Percentiles rank a stretch among this genome's conserved stretches.
Evolutionary conservation across 2,113 vertebrate genomes (phyloP).

Genomic region (Nothocercus nigrocapillus): DNA sequence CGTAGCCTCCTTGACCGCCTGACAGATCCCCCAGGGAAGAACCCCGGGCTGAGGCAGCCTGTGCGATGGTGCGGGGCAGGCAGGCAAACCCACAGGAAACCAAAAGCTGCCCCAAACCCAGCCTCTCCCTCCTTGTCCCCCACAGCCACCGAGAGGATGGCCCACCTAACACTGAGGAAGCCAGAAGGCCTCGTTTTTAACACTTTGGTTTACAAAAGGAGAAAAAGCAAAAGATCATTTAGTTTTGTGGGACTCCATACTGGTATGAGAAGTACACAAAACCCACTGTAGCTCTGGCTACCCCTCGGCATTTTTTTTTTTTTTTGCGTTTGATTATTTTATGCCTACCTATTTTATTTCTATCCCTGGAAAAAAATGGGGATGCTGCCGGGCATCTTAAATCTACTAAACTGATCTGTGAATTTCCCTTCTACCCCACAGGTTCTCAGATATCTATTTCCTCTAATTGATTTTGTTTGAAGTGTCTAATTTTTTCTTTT

Average conservation of each 20-base stretch:
- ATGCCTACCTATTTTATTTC: not conserved
- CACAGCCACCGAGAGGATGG: not conserved
- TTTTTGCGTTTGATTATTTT: not conserved
- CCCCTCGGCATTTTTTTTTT: not conserved
- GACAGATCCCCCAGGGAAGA: fast-evolving
- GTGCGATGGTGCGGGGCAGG: not conserved
- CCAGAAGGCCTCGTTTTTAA: not conserved
- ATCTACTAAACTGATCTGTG: not conserved
- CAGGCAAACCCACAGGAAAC: fast-evolving
- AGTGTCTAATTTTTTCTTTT: not conserved
- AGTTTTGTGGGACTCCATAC: fast-evolving
- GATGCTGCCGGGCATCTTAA: not conserved
- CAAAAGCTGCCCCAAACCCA: not conserved
- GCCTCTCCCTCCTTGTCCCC: not conserved
- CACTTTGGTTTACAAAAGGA: not conserved
- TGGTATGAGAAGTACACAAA: not conserved
- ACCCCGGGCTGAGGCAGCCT: not conserved
- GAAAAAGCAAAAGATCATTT: not conserved
- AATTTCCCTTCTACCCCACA: not conserved
- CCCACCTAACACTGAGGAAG: fast-evolving
- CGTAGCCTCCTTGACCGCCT: fast-evolving
- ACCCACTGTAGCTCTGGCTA: not conserved
- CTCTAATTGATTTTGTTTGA: not conserved
- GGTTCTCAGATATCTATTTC: not conserved
- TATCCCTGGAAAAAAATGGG: not conserved